These are phyloP conservation scores for Condylostylus longicornis DNA, from an alignment of 1,140 invertebrate genomes.

Conservation along the genomic window DNA sequence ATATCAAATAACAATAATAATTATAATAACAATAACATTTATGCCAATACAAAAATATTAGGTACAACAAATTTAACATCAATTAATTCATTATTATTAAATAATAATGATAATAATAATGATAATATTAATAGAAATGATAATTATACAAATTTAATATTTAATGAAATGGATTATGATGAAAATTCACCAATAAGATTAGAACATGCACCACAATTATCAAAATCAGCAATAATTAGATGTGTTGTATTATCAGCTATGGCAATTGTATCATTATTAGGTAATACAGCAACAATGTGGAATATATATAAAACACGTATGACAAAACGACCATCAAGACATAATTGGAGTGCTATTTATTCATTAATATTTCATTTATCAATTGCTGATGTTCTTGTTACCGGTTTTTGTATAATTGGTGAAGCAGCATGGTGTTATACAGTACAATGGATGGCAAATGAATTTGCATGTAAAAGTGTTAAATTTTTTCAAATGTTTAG, in stretches of 20 bases:
- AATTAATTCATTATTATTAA: too few species aligned
- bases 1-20: too few species aligned
- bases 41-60: too few species aligned
- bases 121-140: too few species aligned
- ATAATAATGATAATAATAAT: too few species aligned
- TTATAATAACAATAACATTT: too few species aligned
- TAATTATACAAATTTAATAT: too few species aligned
- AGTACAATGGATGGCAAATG: conserved; percentile 64
- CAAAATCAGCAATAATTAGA: conserved; percentile 39
- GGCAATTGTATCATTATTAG: conserved; percentile 53
- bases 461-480: conserved; percentile 60
- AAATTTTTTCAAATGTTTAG: conserved; percentile 72
- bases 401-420: conserved; percentile 61
- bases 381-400: conserved; percentile 61
- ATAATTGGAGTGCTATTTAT: conserved; percentile 56
- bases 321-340: conserved; percentile 34
- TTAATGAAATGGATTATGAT: too few species aligned
- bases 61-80: too few species aligned
- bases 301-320: conserved; percentile 47
- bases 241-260: conserved; percentile 48
- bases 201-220: conserved; percentile 47
- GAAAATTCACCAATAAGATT: conserved; percentile 14
- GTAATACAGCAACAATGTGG: conserved; percentile 57
- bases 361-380: conserved; percentile 60
- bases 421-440: conserved; percentile 67